phyloP scores from a whole-genome alignment of 2,797 vertebrate genomes.

The Characodon lateralis region DNA sequence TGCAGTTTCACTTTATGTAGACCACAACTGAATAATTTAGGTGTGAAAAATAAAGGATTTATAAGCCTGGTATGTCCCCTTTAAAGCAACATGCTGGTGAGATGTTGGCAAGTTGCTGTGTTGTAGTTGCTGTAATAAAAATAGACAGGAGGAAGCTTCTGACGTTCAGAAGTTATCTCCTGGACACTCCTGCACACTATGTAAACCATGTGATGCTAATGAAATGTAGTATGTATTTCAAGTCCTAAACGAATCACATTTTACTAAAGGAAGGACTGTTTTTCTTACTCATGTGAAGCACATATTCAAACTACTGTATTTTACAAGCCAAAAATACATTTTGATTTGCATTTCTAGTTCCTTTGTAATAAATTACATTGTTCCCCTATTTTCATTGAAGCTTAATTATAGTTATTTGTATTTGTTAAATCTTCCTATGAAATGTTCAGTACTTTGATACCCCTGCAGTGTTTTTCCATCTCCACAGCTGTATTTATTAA shows the following conservation, averaged over 20 bases:
- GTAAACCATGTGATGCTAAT: too few species aligned
- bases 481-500: slow-evolving; percentile 40
- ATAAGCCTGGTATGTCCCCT: too few species aligned
- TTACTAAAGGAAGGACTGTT: background rate
- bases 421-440: slow-evolving; percentile 7
- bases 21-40: too few species aligned
- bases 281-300: background rate
- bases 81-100: background rate
- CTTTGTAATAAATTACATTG: too few species aligned
- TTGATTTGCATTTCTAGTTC: too few species aligned
- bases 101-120: too few species aligned
- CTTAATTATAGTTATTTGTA: background rate
- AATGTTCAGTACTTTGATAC: background rate
- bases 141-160: background rate
- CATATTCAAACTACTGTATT: background rate
- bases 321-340: background rate
- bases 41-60: too few species aligned
- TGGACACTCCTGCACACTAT: too few species aligned
- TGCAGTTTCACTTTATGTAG: too few species aligned
- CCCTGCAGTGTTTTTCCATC: slow-evolving; percentile 12
- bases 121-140: background rate
- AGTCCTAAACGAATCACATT: background rate
- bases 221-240: background rate
- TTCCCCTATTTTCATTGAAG: too few species aligned
- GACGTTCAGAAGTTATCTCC: background rate